These are phyloP conservation scores for Coreoperca whiteheadi DNA, from an alignment of 2,113 vertebrate species.

Conservation along the genomic window DNA sequence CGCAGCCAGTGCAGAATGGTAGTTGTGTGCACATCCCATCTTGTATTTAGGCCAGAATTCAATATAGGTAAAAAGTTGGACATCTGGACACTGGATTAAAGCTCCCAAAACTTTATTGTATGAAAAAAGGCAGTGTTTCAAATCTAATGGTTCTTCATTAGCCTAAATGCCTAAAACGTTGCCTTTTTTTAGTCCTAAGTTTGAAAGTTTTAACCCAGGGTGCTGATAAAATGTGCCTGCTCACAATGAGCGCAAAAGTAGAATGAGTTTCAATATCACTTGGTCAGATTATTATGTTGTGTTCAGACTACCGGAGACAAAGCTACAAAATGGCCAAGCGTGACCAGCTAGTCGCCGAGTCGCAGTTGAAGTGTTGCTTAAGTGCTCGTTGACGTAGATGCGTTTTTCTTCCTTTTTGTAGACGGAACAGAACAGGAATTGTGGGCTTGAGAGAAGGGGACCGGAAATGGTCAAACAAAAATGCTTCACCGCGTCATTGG, in stretches of 20 bases:
- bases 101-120: neutral
- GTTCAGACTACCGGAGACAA: no score
- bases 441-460: no score
- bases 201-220: neutral
- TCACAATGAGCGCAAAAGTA: no score
- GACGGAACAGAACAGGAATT: no score
- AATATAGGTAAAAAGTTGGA: neutral
- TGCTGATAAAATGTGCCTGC: neutral
- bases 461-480: no score
- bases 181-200: neutral
- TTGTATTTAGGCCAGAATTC: neutral
- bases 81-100: neutral
- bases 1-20: neutral
- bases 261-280: neutral
- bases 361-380: no score
- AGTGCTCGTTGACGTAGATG: no score
- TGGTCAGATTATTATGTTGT: neutral
- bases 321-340: no score
- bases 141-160: neutral
- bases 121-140: neutral
- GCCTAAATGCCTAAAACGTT: neutral
- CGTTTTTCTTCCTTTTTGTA: no score
- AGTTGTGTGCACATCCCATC: neutral
- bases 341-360: no score
- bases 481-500: no score